These are phyloP conservation scores for Horisme vitalbata DNA, from an alignment of 2,888 invertebrate species.

Conservation along the genomic window DNA sequence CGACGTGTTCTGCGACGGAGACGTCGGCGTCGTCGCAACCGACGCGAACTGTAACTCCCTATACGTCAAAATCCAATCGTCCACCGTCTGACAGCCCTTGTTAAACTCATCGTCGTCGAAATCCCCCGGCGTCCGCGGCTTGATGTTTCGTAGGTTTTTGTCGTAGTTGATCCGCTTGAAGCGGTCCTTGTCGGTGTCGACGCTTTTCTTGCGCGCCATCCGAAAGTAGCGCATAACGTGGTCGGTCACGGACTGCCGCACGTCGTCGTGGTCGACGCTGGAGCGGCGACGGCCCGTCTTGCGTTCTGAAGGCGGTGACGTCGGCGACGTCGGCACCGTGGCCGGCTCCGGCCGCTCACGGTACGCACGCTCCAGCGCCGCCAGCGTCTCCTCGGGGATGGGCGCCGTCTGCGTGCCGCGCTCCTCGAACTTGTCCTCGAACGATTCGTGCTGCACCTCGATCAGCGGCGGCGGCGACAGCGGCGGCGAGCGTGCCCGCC, in stretches of 20 bases:
- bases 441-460: slow-evolving; percentile 85
- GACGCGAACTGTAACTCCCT: slow-evolving; percentile 65
- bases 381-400: slow-evolving; percentile 80
- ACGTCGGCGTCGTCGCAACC: slow-evolving; percentile 72
- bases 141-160: slow-evolving; percentile 91
- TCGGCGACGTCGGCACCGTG: slow-evolving; percentile 51
- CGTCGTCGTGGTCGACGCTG: slow-evolving; percentile 92
- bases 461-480: slow-evolving; percentile 86
- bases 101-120: slow-evolving; percentile 90
- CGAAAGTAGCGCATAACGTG: slow-evolving; percentile 92
- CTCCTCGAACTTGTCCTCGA: slow-evolving; percentile 79
- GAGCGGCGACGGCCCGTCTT: slow-evolving; percentile 84
- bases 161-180: slow-evolving; percentile 95
- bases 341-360: slow-evolving; percentile 68
- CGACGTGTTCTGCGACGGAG: slow-evolving; percentile 79
- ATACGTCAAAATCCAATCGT: slow-evolving; percentile 86
- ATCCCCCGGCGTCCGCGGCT: slow-evolving; percentile 89
- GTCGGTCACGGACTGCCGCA: slow-evolving; percentile 93
- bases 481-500: slow-evolving; percentile 63
- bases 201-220: slow-evolving; percentile 94
- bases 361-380: slow-evolving; percentile 74
- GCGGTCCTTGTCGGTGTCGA: slow-evolving; percentile 91
- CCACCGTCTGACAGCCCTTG: slow-evolving; percentile 90
- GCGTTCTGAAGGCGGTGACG: slow-evolving; percentile 65
- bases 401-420: slow-evolving; percentile 85